Conservation (phyloP, 92 coral and sea anemone genomes). For the Anthopleura xanthogrammica region DNA sequence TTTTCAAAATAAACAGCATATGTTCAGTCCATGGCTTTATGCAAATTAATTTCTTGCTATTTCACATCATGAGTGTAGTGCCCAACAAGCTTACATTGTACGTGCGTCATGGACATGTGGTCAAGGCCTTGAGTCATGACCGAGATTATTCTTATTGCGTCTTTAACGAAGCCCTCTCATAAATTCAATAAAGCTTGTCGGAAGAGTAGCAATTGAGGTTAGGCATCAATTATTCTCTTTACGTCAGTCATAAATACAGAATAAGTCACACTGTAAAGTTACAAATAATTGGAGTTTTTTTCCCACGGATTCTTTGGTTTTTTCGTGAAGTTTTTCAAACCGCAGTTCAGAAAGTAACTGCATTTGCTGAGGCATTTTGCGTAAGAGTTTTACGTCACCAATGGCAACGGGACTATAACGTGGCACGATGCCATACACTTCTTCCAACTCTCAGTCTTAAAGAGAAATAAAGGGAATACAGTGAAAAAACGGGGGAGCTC, state of each 20-base stretch:
- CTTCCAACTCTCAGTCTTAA: too few species aligned
- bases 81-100: not conserved
- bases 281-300: not conserved
- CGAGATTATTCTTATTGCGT: not conserved
- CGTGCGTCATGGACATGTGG: slow-evolving; percentile 3
- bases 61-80: too few species aligned
- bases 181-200: not conserved
- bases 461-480: too few species aligned
- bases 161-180: not conserved
- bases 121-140: not conserved
- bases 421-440: too few species aligned
- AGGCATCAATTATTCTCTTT: not conserved
- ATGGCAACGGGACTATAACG: too few species aligned
- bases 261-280: not conserved
- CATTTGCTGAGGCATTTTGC: not conserved
- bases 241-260: not conserved
- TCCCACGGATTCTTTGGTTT: not conserved
- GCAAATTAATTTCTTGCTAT: too few species aligned
- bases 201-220: not conserved
- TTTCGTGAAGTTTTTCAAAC: not conserved
- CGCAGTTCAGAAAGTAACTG: not conserved
- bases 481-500: too few species aligned
- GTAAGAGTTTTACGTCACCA: not conserved
- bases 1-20: too few species aligned
- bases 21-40: too few species aligned